Percentiles rank a stretch among this genome's conserved stretches.
phyloP scores from a whole-genome alignment of 2,797 vertebrate species.

The Muraenolepis orangiensis region DNA sequence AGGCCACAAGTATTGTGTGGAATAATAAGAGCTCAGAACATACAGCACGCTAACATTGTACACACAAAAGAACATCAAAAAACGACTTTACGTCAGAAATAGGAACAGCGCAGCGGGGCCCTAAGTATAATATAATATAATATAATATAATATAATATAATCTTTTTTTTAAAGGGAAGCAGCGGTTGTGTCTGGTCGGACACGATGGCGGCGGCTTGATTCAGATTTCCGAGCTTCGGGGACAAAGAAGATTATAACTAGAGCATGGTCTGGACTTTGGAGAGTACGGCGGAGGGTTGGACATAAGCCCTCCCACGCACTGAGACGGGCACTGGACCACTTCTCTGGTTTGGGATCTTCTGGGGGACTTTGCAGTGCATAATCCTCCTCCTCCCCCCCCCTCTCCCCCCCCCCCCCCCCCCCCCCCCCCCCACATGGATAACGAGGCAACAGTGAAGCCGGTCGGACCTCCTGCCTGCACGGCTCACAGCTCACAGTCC shows the following conservation, averaged over 20 bases:
- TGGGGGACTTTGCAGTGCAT: conserved; percentile 64
- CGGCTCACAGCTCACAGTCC: conserved; percentile 35
- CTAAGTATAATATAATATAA: too few relatives aligned
- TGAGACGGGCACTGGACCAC: conserved; percentile 68
- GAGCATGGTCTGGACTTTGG: conserved; percentile 64
- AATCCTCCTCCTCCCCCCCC: conserved; percentile 69
- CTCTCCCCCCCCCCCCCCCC: conserved; percentile 67
- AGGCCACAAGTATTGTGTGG: conserved; percentile 33
- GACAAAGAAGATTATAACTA: conserved; percentile 65
- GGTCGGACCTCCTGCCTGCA: conserved; percentile 52
- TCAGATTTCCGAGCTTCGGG: conserved; percentile 37
- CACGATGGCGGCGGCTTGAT: conserved; percentile 45
- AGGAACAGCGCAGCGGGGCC: neutral
- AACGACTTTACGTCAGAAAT: neutral
- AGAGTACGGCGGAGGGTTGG: conserved; percentile 60
- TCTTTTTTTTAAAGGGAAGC: conserved; percentile 24
- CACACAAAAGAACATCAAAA: neutral
- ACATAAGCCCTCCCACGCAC: conserved; percentile 75
- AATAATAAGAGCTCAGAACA: conserved; percentile 8
- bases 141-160: conserved; percentile 2
- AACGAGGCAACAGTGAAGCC: conserved; percentile 39
- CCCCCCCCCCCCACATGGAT: too few relatives aligned
- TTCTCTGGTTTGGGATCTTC: conserved; percentile 64
- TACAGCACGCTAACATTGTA: neutral
- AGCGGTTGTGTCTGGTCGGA: conserved; percentile 25